Evolutionary conservation across 2,888 invertebrate genomes (phyloP).

Genomic region (Lithophane semibrunnea): DNA sequence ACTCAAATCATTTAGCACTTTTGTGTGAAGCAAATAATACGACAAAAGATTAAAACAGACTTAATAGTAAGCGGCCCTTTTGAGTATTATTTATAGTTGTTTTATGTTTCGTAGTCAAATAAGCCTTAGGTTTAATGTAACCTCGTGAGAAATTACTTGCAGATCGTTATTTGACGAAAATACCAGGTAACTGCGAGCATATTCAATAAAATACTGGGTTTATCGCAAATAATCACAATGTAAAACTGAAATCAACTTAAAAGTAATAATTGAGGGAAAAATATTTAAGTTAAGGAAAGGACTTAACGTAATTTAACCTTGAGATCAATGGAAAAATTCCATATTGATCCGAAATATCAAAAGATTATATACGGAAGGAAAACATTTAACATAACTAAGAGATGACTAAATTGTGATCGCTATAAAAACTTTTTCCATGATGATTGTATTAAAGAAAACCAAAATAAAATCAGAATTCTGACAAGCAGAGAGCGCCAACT

Average conservation of each 20-base stretch:
- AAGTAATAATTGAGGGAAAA: not conserved
- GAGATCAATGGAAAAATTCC: not conserved
- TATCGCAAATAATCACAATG: not conserved
- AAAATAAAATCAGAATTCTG: not conserved
- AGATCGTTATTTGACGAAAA: not conserved
- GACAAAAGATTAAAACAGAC: constrained; percentile 1
- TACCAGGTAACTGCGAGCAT: not conserved
- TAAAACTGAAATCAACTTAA: too few species aligned
- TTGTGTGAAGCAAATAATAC: constrained; percentile 21
- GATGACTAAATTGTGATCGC: not conserved
- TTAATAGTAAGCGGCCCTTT: constrained; percentile 4
- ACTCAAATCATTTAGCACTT: constrained; percentile 25
- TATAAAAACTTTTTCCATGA: not conserved
- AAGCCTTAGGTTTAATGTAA: not conserved
- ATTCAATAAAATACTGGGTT: not conserved
- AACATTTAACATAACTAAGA: not conserved
- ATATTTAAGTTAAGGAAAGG: not conserved
- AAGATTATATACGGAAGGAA: not conserved
- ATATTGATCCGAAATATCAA: not conserved
- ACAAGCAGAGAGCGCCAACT: not conserved
- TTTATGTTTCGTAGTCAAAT: constrained; percentile 30
- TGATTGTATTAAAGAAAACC: not conserved
- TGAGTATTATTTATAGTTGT: not conserved
- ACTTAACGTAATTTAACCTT: too few species aligned
- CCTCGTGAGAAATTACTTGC: not conserved